Conservation (phyloP, 64 coral and sea anemone genomes). For the Stylophora pistillata region DNA sequence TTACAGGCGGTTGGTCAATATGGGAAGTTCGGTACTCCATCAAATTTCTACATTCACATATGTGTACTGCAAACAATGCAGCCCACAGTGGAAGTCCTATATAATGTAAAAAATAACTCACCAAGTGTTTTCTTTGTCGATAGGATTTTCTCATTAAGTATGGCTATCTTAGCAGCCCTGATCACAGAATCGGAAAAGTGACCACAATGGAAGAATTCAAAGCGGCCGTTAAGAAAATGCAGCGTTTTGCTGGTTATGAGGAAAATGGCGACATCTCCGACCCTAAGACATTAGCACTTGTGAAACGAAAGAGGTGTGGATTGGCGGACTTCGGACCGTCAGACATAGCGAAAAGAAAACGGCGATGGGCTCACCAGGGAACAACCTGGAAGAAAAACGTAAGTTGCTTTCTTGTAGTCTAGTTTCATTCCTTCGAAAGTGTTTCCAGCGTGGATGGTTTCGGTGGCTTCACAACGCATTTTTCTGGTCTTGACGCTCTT, state of each 20-base stretch:
- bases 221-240: constrained; percentile 52
- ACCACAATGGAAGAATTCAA: constrained; percentile 15
- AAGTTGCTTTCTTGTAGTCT: not conserved
- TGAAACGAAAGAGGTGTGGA: constrained; percentile 59
- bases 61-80: no score
- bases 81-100: no score
- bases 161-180: constrained; percentile 54
- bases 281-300: constrained; percentile 29
- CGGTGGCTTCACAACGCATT: no score
- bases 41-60: no score
- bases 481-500: no score
- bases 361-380: constrained; percentile 72
- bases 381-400: constrained; percentile 65
- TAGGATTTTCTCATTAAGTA: constrained; percentile 68
- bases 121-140: not conserved
- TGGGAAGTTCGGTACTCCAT: no score
- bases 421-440: not conserved
- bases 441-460: no score
- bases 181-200: constrained; percentile 46
- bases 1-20: no score
- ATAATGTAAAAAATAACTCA: no score
- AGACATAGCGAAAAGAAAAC: constrained; percentile 59
- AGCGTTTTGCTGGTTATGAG: constrained; percentile 60
- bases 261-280: constrained; percentile 59
- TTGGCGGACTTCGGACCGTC: constrained; percentile 61